Conservation (phyloP, 2,113 vertebrate species). For the Thunnus thynnus region DNA sequence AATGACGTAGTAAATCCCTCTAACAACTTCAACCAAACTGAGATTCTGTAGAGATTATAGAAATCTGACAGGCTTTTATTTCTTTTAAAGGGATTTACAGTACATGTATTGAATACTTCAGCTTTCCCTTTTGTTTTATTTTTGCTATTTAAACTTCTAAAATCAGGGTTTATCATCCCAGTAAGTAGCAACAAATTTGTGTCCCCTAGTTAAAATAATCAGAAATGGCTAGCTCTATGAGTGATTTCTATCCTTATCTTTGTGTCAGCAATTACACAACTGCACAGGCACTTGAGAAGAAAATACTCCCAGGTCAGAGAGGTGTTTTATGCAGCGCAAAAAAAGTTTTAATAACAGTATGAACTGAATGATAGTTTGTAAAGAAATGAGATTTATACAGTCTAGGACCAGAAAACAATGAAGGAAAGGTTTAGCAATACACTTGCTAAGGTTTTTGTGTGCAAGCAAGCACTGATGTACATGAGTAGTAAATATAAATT, state of each 20-base stretch:
- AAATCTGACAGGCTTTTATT: not conserved
- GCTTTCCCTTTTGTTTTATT: not conserved
- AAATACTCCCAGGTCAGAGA: constrained; percentile 1
- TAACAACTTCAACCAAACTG: not conserved
- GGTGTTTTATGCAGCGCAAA: constrained; percentile 22
- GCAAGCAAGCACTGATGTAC: constrained; percentile 31
- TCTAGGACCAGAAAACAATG: constrained; percentile 6
- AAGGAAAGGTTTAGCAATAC: constrained; percentile 3
- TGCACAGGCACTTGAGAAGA: constrained; percentile 5
- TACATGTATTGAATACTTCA: constrained; percentile 10
- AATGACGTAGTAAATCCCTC: constrained; percentile 15
- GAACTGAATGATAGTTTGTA: constrained; percentile 14
- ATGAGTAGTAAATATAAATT: constrained; percentile 46
- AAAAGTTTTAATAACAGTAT: constrained; percentile 16
- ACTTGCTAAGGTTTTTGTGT: constrained; percentile 20
- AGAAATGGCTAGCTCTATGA: not conserved
- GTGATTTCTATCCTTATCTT: constrained; percentile 5
- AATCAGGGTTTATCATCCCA: constrained; percentile 33
- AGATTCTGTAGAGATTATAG: constrained; percentile 43
- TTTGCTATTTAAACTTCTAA: not conserved
- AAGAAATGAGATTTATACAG: not conserved
- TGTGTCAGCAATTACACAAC: constrained; percentile 51
- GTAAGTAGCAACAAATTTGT: constrained; percentile 15
- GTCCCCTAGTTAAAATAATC: not conserved
- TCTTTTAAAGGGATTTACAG: not conserved